phyloP scores from a whole-genome alignment of 2,888 invertebrate species.

The Melinaea marsaeus region DNA sequence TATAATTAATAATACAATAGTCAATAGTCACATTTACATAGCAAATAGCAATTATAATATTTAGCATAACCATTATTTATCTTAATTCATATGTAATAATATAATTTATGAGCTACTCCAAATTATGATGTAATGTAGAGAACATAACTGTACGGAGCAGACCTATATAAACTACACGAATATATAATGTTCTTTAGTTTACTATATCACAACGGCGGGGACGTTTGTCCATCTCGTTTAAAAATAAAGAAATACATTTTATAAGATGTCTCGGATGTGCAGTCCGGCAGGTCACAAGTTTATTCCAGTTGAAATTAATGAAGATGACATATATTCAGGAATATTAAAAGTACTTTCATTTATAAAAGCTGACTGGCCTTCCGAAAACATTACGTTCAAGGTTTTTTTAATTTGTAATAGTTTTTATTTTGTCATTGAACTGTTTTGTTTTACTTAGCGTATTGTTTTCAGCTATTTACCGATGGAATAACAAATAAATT shows the following conservation, averaged over 20 bases:
- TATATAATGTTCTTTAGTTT: constrained; percentile 11
- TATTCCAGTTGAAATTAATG: constrained; percentile 81
- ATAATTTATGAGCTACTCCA: background rate
- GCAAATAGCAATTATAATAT: no score
- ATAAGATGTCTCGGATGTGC: constrained; percentile 52
- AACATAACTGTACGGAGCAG: background rate
- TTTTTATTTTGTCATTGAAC: no score
- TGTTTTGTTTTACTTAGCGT: background rate
- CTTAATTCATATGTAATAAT: background rate
- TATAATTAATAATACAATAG: no score
- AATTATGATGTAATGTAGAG: background rate
- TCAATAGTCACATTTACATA: no score
- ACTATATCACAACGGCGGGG: background rate
- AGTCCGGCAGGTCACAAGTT: constrained; percentile 59
- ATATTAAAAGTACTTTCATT: constrained; percentile 81
- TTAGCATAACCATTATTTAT: no score
- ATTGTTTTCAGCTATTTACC: constrained; percentile 85
- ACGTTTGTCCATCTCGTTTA: background rate
- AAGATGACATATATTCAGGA: constrained; percentile 82
- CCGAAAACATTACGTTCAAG: constrained; percentile 82
- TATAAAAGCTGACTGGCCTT: constrained; percentile 84
- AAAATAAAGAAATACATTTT: background rate
- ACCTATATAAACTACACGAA: background rate
- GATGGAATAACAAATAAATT: constrained; percentile 97
- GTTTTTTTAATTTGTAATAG: constrained; percentile 55